Percentiles rank a stretch among this genome's conserved stretches.
Conservation (phyloP, 2,113 vertebrate species). For the Chiloscyllium plagiosum region DNA sequence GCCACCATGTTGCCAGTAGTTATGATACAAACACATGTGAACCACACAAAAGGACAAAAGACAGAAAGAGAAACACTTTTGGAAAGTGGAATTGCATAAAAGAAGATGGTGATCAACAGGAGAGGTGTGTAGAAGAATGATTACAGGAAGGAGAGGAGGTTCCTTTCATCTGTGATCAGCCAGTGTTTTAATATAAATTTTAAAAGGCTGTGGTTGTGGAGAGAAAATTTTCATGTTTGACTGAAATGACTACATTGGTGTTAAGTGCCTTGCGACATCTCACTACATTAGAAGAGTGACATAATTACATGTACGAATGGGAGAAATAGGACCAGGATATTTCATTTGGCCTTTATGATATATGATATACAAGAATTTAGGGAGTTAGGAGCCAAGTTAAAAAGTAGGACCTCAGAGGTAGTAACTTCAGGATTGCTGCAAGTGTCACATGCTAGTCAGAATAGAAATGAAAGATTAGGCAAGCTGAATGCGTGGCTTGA, state of each 20-base stretch:
- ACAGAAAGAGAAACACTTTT: background rate
- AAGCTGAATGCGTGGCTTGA: too few species aligned
- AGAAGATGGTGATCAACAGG: background rate
- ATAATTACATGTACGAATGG: background rate
- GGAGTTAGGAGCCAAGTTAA: too few species aligned
- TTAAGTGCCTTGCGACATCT: background rate
- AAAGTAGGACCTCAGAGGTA: too few species aligned
- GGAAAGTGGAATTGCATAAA: background rate
- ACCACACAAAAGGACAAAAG: background rate
- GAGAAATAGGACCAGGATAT: too few species aligned
- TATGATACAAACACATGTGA: background rate
- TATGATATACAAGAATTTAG: too few species aligned
- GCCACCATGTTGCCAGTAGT: too few species aligned
- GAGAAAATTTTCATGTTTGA: background rate
- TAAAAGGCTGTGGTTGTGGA: background rate
- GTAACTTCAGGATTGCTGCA: too few species aligned
- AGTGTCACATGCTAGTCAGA: too few species aligned
- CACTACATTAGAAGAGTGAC: background rate
- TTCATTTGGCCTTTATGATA: too few species aligned
- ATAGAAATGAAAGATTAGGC: too few species aligned
- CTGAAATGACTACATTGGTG: background rate
- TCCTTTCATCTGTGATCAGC: background rate
- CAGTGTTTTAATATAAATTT: background rate
- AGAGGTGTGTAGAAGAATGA: background rate
- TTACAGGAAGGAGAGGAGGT: background rate